phyloP scores from a whole-genome alignment of 2,113 vertebrate species.

The Nipponia nippon region DNA sequence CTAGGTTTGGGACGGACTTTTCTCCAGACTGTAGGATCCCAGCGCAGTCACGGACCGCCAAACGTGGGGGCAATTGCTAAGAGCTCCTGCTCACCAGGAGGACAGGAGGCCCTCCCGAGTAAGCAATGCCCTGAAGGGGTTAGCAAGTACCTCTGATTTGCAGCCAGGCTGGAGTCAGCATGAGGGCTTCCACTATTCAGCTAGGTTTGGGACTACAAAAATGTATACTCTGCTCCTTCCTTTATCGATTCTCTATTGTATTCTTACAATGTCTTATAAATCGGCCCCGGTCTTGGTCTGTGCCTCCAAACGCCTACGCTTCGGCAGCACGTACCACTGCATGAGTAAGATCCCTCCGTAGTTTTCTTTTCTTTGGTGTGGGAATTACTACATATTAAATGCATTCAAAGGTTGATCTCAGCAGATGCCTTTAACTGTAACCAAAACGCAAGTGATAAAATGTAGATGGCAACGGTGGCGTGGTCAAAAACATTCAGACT shows the following conservation, averaged over 20 bases:
- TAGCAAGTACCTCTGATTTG: neutral
- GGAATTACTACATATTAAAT: neutral
- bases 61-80: accelerated
- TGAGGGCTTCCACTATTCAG: neutral
- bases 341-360: neutral
- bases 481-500: neutral
- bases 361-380: neutral
- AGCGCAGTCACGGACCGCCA: accelerated
- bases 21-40: too few species aligned
- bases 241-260: too few species aligned
- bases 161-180: neutral
- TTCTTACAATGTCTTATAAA: neutral
- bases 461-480: neutral
- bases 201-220: neutral
- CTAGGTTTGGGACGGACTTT: neutral
- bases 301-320: neutral
- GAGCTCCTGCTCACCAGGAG: neutral
- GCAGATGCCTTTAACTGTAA: neutral
- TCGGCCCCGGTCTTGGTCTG: neutral
- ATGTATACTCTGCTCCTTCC: neutral
- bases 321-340: neutral
- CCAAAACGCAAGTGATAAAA: neutral
- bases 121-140: neutral
- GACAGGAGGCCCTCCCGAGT: neutral
- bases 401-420: neutral